phyloP scores from a whole-genome alignment of 2,797 vertebrate genomes.

The Microcaecilia unicolor region DNA sequence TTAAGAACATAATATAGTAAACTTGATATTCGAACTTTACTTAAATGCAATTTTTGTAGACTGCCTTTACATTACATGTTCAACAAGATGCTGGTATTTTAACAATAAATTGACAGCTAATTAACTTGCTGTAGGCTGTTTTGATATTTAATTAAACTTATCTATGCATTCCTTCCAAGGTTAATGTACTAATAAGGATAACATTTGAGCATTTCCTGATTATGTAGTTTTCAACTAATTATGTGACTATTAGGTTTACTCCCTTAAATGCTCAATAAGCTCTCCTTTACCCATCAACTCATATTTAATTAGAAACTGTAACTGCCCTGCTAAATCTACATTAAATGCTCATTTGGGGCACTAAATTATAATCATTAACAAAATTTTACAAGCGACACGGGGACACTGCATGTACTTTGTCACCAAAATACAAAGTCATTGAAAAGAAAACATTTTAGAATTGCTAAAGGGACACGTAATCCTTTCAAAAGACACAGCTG shows the following conservation, averaged over 20 bases:
- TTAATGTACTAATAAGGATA: slow-evolving; percentile 44
- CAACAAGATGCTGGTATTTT: too few relatives aligned
- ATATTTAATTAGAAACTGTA: slow-evolving; percentile 51
- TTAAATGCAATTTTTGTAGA: too few relatives aligned
- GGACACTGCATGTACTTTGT: slow-evolving; percentile 6
- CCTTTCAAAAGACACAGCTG: too few relatives aligned
- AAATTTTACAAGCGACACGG: slow-evolving; percentile 34
- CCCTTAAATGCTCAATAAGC: slow-evolving; percentile 48
- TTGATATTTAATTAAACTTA: slow-evolving; percentile 50
- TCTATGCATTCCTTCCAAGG: slow-evolving; percentile 43
- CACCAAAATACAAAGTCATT: too few relatives aligned
- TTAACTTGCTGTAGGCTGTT: slow-evolving; percentile 41
- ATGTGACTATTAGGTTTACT: slow-evolving; percentile 53
- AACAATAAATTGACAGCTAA: slow-evolving; percentile 50
- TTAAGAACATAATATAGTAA: too few relatives aligned
- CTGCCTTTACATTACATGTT: too few relatives aligned
- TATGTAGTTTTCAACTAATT: slow-evolving; percentile 60
- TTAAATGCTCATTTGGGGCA: slow-evolving; percentile 37
- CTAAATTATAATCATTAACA: slow-evolving; percentile 30
- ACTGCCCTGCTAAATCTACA: slow-evolving; percentile 39
- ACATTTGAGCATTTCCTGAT: slow-evolving; percentile 54
- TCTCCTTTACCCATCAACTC: slow-evolving; percentile 47
- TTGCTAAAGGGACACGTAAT: too few relatives aligned
- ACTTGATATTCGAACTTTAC: too few relatives aligned
- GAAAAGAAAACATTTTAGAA: too few relatives aligned